Conservation (phyloP, 2,888 invertebrate species). For the Eupithecia centaureata region DNA sequence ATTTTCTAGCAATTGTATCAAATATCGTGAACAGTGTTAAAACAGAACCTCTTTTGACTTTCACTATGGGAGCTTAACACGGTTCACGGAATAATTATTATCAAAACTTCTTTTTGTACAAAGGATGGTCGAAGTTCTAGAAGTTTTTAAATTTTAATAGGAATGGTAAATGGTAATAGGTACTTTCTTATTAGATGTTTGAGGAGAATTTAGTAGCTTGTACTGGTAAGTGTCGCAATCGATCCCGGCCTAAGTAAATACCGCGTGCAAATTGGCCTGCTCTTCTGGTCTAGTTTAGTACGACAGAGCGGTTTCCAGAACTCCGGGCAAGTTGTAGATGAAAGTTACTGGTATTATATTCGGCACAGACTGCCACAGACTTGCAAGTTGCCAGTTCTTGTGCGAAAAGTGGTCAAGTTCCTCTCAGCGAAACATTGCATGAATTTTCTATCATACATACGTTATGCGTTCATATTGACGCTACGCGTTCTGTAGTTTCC, state of each 20-base stretch:
- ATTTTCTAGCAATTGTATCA: background rate
- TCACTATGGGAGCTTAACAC: background rate
- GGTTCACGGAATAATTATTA: background rate
- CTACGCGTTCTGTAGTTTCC: background rate
- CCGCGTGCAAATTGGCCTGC: conserved; percentile 62
- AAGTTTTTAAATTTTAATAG: too few relatives aligned
- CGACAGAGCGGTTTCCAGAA: conserved; percentile 47
- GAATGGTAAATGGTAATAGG: too few relatives aligned
- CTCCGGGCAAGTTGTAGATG: conserved; percentile 59
- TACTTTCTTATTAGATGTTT: too few relatives aligned
- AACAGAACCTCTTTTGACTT: background rate
- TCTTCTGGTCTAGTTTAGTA: conserved; percentile 52
- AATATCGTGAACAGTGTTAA: background rate
- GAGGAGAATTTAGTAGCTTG: background rate
- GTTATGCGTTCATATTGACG: background rate
- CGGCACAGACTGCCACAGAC: background rate
- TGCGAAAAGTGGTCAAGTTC: background rate
- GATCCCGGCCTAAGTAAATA: conserved; percentile 62
- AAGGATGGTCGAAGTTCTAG: background rate
- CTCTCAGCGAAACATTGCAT: too few relatives aligned
- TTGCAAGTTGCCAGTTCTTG: background rate
- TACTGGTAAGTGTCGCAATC: background rate
- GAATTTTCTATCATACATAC: too few relatives aligned
- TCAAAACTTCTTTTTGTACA: background rate
- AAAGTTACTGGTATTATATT: conserved; percentile 24